These are phyloP conservation scores for Plemyria rubiginata DNA, from an alignment of 2,888 invertebrate genomes.

Conservation along the genomic window DNA sequence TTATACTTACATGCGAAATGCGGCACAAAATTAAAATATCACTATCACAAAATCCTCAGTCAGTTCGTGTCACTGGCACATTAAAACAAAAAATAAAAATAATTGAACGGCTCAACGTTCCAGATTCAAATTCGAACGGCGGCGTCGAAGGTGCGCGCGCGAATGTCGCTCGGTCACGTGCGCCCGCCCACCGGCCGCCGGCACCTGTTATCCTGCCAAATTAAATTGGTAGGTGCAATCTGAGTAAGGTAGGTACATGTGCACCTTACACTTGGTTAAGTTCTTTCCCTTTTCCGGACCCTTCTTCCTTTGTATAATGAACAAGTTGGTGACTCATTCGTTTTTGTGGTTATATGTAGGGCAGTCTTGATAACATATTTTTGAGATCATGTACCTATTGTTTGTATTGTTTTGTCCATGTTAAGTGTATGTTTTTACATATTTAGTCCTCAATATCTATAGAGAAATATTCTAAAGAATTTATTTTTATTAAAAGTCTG, in stretches of 20 bases:
- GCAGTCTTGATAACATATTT: too few relatives aligned
- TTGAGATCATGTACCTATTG: too few relatives aligned
- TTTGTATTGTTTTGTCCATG: too few relatives aligned
- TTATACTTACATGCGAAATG: conserved; percentile 56
- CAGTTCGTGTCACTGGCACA: conserved; percentile 73
- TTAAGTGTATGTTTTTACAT: too few relatives aligned
- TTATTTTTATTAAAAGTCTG: too few relatives aligned
- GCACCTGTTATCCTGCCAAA: conserved; percentile 69
- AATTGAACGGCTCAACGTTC: conserved; percentile 64
- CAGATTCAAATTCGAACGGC: conserved; percentile 66
- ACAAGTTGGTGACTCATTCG: conserved; percentile 30
- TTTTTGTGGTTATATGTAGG: neutral
- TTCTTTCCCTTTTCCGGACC: conserved; percentile 61
- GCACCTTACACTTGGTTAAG: conserved; percentile 41
- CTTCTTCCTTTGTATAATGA: conserved; percentile 42
- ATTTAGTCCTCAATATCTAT: too few relatives aligned
- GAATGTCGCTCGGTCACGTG: conserved; percentile 78
- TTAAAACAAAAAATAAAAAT: conserved; percentile 54
- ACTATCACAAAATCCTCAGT: conserved; percentile 78
- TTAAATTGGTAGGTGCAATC: conserved; percentile 46
- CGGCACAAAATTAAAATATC: conserved; percentile 54
- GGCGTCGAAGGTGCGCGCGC: conserved; percentile 78
- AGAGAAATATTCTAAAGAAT: too few relatives aligned
- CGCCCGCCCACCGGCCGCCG: conserved; percentile 59
- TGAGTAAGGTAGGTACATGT: conserved; percentile 19